Evolutionary conservation across 2,888 invertebrate genomes (phyloP).

Genomic region (Ochropacha duplaris): DNA sequence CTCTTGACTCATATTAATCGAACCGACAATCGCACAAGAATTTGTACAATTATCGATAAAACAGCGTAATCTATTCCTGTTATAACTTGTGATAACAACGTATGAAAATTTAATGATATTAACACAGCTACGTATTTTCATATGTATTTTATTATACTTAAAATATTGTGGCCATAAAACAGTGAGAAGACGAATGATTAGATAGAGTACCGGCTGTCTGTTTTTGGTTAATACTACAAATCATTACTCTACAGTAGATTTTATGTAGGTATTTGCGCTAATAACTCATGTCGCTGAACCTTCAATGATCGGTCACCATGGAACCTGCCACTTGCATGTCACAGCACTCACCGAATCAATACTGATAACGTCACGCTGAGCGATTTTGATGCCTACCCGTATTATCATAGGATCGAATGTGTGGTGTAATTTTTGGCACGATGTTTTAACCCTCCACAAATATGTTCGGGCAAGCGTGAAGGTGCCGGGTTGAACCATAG

Average conservation of each 20-base stretch:
- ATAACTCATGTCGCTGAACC: conserved; percentile 33
- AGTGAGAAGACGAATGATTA: not conserved
- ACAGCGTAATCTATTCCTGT: conserved; percentile 16
- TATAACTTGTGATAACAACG: conserved; percentile 15
- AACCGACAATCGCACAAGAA: conserved; percentile 7
- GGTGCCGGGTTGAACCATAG: conserved; percentile 29
- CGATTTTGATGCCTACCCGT: conserved; percentile 15
- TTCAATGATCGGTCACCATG: conserved; percentile 35
- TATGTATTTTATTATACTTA: not conserved
- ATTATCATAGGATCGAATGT: not conserved
- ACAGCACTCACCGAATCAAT: conserved; percentile 40
- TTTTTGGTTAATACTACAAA: too few relatives aligned
- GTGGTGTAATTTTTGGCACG: not conserved
- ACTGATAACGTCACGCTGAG: conserved; percentile 28
- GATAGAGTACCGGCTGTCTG: too few relatives aligned
- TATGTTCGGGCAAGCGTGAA: conserved; percentile 42
- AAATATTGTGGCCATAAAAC: not conserved
- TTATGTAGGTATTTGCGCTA: not conserved
- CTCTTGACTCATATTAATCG: not conserved
- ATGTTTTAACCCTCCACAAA: conserved; percentile 29
- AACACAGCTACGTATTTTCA: not conserved
- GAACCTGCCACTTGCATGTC: conserved; percentile 26
- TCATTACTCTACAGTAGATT: too few relatives aligned
- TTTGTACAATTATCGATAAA: conserved; percentile 16
- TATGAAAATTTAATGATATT: not conserved